Conservation (phyloP, 2,797 vertebrate species). For the Lates japonicus region DNA sequence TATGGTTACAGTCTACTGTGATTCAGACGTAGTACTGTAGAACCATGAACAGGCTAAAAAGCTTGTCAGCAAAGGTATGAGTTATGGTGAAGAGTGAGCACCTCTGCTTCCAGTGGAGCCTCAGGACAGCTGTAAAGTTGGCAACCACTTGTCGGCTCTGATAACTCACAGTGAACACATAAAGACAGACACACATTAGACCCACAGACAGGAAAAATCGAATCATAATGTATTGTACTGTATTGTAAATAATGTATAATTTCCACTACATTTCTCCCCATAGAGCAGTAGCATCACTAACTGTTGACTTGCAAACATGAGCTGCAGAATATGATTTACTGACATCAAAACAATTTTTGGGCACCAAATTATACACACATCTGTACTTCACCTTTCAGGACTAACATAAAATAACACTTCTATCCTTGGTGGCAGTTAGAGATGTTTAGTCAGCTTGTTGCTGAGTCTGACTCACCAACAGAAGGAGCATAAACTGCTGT, state of each 20-base stretch:
- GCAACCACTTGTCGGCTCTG: slow-evolving; percentile 93
- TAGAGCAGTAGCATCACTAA: not conserved
- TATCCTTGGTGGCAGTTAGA: too few species aligned
- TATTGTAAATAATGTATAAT: too few species aligned
- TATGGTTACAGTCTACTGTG: not conserved
- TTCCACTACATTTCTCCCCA: not conserved
- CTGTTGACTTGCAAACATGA: not conserved
- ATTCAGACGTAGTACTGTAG: not conserved
- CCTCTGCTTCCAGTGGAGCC: slow-evolving; percentile 92
- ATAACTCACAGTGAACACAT: slow-evolving; percentile 83
- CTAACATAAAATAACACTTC: not conserved
- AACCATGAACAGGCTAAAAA: not conserved
- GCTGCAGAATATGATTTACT: not conserved
- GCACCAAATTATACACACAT: not conserved
- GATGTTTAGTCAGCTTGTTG: not conserved
- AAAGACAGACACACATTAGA: not conserved
- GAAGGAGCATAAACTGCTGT: slow-evolving; percentile 95
- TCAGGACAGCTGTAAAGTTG: slow-evolving; percentile 89
- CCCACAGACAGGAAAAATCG: not conserved
- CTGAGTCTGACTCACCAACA: slow-evolving; percentile 87
- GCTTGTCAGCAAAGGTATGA: not conserved
- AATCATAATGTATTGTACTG: not conserved
- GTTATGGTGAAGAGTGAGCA: slow-evolving; percentile 58
- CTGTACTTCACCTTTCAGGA: not conserved
- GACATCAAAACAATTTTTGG: not conserved